Percentiles rank a stretch among this genome's conserved stretches.
phyloP scores from a whole-genome alignment of 2,797 vertebrate species.

The Sebastes trivittatus region DNA sequence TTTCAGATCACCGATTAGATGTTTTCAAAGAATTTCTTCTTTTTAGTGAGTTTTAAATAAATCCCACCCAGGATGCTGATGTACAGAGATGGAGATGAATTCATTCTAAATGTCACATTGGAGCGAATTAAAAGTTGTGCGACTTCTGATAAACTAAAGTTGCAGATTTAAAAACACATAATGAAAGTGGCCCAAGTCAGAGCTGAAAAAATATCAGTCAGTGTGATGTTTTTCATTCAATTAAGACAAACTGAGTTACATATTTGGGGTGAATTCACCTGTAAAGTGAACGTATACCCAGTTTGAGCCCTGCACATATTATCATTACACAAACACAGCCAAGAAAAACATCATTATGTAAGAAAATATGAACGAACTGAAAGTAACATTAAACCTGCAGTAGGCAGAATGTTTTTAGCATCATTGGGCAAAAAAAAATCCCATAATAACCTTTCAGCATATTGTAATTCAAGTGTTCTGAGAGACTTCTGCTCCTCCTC shows the following conservation, averaged over 20 bases:
- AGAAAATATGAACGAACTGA: not conserved
- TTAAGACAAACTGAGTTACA: not conserved
- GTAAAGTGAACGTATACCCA: not conserved
- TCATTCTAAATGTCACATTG: not conserved
- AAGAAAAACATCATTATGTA: not conserved
- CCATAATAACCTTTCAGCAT: no score
- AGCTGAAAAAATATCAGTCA: not conserved
- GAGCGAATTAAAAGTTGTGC: not conserved
- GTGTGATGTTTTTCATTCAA: not conserved
- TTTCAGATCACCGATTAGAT: not conserved
- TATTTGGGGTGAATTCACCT: not conserved
- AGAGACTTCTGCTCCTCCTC: no score
- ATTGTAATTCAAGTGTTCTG: no score
- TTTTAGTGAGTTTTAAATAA: not conserved
- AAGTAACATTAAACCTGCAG: not conserved
- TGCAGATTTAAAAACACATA: not conserved
- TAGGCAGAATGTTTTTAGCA: no score
- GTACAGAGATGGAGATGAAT: not conserved
- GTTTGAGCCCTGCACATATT: not conserved
- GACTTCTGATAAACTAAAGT: not conserved
- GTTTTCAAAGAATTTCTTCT: not conserved
- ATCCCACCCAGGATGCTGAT: not conserved
- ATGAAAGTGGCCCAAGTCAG: not conserved
- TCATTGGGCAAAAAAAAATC: no score
- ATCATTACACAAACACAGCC: not conserved